A percentile compares a stretch with the other conserved stretches of the same genome.
Conservation (phyloP, 2,888 invertebrate genomes). For the Andrena flavipes region DNA sequence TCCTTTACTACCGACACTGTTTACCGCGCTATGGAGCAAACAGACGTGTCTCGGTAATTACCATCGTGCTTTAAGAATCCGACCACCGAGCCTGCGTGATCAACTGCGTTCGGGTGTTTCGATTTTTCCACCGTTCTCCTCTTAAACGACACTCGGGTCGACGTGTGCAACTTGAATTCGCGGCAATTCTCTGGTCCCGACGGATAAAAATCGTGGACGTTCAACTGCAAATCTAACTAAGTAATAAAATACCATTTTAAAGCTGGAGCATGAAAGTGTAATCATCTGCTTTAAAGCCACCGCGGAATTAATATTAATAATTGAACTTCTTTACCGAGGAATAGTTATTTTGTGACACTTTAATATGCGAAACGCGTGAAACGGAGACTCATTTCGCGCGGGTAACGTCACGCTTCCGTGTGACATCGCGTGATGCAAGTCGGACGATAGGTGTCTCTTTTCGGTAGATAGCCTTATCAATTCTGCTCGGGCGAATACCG, state of each 20-base stretch:
- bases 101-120: background rate
- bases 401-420: background rate
- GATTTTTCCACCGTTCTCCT: background rate
- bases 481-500: background rate
- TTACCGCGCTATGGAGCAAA: slow-evolving; percentile 10
- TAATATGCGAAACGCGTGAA: background rate
- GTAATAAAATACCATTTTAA: background rate
- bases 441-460: slow-evolving; percentile 1
- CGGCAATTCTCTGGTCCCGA: slow-evolving; percentile 4
- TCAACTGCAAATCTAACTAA: background rate
- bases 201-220: background rate
- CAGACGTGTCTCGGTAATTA: slow-evolving; percentile 1
- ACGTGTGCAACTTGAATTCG: slow-evolving; percentile 6
- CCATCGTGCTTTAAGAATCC: background rate
- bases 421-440: slow-evolving; percentile 13
- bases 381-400: too few species aligned
- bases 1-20: background rate
- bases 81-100: background rate
- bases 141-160: background rate
- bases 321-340: background rate
- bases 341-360: background rate
- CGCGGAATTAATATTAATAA: background rate
- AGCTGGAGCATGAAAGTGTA: background rate
- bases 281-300: background rate
- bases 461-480: background rate